phyloP scores from a whole-genome alignment of 2,113 vertebrate species.

The Pomatostomus ruficeps region DNA sequence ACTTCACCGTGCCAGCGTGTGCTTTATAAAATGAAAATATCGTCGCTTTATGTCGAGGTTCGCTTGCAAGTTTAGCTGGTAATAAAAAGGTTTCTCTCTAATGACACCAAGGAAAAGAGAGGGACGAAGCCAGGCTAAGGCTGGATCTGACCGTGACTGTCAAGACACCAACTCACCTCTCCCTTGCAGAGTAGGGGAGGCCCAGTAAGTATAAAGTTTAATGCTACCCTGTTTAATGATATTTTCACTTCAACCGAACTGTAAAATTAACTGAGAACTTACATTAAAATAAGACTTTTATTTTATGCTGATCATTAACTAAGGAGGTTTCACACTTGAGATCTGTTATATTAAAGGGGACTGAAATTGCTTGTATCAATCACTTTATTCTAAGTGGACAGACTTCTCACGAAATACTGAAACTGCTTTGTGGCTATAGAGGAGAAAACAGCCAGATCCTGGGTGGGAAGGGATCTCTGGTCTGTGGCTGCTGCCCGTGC shows the following conservation, averaged over 20 bases:
- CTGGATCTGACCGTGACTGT: background rate
- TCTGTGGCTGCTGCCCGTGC: accelerated
- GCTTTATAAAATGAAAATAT: background rate
- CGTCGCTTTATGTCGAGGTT: background rate
- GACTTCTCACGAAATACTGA: background rate
- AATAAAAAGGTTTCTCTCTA: background rate
- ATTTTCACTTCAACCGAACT: slow-evolving; percentile 55
- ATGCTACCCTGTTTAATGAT: background rate
- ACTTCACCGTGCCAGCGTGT: accelerated
- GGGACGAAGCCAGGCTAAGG: background rate
- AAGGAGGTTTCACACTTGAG: slow-evolving; percentile 60
- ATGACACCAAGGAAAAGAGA: background rate
- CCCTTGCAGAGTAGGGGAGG: background rate
- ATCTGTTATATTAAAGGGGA: slow-evolving; percentile 54
- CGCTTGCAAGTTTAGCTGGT: background rate
- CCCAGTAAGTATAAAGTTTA: background rate
- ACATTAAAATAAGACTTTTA: slow-evolving; percentile 60
- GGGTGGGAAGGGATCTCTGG: background rate
- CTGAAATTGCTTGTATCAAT: slow-evolving; percentile 57
- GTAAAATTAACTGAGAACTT: slow-evolving; percentile 68
- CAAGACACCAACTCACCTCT: background rate
- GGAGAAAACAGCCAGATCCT: background rate
- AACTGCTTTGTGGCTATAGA: background rate
- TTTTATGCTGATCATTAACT: slow-evolving; percentile 69
- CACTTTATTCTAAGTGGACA: slow-evolving; percentile 39